phyloP scores from a whole-genome alignment of 2,113 vertebrate species.

The Ptilorrhoa leucosticta region DNA sequence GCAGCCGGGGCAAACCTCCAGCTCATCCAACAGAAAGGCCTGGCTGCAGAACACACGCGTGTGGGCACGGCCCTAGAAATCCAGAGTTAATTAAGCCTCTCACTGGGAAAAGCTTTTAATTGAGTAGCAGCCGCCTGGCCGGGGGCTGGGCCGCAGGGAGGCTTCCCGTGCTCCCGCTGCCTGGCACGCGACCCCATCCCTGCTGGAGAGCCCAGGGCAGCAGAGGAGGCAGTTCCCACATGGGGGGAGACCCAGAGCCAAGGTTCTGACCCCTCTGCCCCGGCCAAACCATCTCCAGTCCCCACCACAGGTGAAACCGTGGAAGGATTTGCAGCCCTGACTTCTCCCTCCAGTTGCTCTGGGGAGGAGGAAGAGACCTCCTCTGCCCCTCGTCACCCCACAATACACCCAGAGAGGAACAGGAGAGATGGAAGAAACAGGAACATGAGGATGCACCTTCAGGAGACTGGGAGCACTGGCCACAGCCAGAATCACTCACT shows the following conservation, averaged over 20 bases:
- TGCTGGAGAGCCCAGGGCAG: neutral
- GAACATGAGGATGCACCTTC: neutral
- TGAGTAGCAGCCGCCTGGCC: neutral
- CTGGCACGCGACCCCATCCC: accelerated
- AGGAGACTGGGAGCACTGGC: neutral
- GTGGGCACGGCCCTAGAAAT: constrained; percentile 1
- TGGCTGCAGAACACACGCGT: neutral
- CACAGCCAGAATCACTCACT: neutral
- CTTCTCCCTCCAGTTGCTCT: neutral
- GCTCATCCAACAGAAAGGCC: neutral
- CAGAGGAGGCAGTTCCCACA: neutral
- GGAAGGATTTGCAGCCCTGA: neutral
- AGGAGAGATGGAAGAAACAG: neutral
- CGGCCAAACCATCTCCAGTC: neutral
- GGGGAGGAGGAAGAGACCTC: neutral
- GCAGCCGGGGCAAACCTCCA: neutral
- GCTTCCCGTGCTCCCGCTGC: accelerated
- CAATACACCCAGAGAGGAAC: neutral
- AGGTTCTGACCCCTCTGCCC: neutral
- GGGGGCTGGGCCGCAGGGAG: neutral
- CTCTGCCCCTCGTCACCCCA: neutral
- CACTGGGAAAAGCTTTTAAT: constrained; percentile 39
- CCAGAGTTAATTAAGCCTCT: constrained; percentile 51
- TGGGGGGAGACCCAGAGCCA: neutral
- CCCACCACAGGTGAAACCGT: neutral